Evolutionary conservation across 2,113 vertebrate species (phyloP), one percentile per base, ranked within the genome.

Genomic region (Garra rufa): DNA sequence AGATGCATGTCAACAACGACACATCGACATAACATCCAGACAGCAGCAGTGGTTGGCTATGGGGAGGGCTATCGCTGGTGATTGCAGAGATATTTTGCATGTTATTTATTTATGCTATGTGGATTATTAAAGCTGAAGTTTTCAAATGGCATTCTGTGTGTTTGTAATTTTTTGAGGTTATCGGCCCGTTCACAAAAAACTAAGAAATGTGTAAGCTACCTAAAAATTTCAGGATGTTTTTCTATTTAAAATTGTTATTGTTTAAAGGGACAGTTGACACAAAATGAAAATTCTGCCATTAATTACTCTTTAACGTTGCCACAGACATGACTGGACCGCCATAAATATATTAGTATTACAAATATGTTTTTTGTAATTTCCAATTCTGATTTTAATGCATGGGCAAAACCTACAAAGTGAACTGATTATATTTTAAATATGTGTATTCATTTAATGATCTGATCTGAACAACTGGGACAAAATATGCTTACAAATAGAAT

Each of bases 101-200:
- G 86, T 77, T 77, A 48, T 76, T 77, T 71, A 82, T n/a, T 77
- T 48, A 63, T 65, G 41, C 52, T 85, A 50, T 75, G 83, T 83
- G 73, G 78, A n/a, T 76, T 65, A 88, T 85, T 88, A 88, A 88
- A 88, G 48, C 7, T 80, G 79, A 88, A 59, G 28, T 83, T 83
- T 85, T 52, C 69, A 73, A 83, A 83, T 15, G n/a, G 0, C 21
- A 8, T 26, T 80, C 11, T 41, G 52, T 48, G 50, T 50, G 14
- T 46, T 24, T n/a, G 4, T 44, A 41, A 30, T 52, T 83, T 57
- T 52, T 57, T 69, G 19, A 69, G 17, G 65, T 69, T 11, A 19
- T 73, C 44, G 69, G 21, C 69, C 69, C 10, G 43, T n/a, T 43
- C 17, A 43, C 67, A 43, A 71, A 14, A 65, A 65, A 65, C 6